A percentile compares a stretch with the other conserved stretches of the same genome.
These are phyloP conservation scores for Nasonia oneida DNA, from an alignment of 2,888 invertebrate species.

Conservation along the genomic window DNA sequence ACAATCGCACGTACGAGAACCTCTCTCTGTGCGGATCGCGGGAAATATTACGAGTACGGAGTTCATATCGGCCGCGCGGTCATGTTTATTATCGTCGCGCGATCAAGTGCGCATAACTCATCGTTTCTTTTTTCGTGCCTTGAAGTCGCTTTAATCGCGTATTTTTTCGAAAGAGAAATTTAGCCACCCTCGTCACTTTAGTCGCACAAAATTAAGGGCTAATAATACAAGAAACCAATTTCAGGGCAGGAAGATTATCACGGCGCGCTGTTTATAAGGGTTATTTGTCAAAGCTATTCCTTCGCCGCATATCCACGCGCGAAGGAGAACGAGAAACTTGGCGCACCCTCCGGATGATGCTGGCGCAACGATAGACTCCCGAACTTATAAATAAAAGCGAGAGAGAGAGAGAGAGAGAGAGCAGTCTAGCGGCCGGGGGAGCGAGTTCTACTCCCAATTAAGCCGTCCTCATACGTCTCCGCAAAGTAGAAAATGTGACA, in stretches of 20 bases:
- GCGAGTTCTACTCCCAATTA: constrained; percentile 72
- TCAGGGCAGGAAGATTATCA: constrained; percentile 66
- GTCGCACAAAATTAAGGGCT: constrained; percentile 51
- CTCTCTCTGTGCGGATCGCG: constrained; percentile 37
- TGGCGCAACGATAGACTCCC: constrained; percentile 72
- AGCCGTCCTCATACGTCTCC: constrained; percentile 76
- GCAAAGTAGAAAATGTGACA: constrained; percentile 77
- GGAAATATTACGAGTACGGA: constrained; percentile 64
- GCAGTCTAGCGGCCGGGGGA: constrained; percentile 15
- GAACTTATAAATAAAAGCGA: constrained; percentile 77
- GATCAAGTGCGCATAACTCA: constrained; percentile 75
- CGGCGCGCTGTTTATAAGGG: constrained; percentile 77
- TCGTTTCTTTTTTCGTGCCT: constrained; percentile 67
- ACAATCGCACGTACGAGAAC: constrained; percentile 41
- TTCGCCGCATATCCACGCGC: constrained; percentile 57
- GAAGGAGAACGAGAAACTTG: constrained; percentile 33
- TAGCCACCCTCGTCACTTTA: neutral
- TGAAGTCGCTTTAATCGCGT: neutral
- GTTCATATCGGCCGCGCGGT: constrained; percentile 74
- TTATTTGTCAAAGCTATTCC: constrained; percentile 75
- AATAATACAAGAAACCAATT: constrained; percentile 56
- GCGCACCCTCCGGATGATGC: constrained; percentile 58
- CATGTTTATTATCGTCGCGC: constrained; percentile 76
- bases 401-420: neutral
- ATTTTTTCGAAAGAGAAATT: neutral